Conservation (phyloP, 2,113 vertebrate genomes). For the Phalacrocorax brasilianus region DNA sequence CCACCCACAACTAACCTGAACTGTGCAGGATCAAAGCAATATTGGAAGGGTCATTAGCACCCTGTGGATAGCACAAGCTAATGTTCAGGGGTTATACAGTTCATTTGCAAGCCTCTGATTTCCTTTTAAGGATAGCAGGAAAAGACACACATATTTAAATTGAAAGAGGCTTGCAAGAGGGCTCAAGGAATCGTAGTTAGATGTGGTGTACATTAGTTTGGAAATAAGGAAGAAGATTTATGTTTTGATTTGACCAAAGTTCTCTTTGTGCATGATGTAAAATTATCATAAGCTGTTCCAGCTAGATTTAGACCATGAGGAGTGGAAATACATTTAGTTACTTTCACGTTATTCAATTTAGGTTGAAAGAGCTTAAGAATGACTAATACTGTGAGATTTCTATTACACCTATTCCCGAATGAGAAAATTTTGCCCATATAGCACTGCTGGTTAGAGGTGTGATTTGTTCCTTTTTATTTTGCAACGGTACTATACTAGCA, state of each 20-base stretch:
- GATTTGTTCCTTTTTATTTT: background rate
- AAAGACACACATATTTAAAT: background rate
- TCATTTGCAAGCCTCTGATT: background rate
- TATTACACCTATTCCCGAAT: conserved; percentile 36
- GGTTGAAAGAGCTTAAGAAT: background rate
- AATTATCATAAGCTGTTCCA: conserved; percentile 6
- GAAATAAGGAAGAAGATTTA: background rate
- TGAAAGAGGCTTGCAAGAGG: background rate
- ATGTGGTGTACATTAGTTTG: background rate
- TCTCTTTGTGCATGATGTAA: background rate
- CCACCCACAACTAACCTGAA: background rate
- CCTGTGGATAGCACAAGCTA: background rate
- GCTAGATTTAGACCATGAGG: background rate
- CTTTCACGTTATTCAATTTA: background rate
- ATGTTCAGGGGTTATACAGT: fast-evolving
- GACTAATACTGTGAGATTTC: conserved; percentile 36
- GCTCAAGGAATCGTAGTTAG: background rate
- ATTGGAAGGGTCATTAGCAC: background rate
- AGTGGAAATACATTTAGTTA: background rate
- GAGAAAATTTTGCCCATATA: background rate
- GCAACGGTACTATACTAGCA: background rate
- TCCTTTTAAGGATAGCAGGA: background rate
- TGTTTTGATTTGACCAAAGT: conserved; percentile 33
- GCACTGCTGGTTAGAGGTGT: background rate
- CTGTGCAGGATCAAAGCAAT: background rate